A percentile compares a stretch with the other conserved stretches of the same genome.
Evolutionary conservation across 2,113 vertebrate species (phyloP).

Genomic region (Ammodytes marinus): DNA sequence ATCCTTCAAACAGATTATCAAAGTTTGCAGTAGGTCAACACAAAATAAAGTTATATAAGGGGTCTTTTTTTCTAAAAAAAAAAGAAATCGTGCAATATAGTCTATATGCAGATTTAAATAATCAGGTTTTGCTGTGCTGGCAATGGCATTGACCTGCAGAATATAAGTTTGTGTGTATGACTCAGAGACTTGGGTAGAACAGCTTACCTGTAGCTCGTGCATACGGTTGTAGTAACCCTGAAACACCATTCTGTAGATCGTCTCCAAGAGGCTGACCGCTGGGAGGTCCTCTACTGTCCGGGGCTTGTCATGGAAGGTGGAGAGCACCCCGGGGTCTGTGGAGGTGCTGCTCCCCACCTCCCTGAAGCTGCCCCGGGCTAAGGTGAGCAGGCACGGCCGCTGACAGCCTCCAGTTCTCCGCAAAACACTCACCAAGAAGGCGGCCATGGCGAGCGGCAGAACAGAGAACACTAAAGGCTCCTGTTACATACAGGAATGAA

Average conservation of each 20-base stretch:
- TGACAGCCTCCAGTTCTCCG: conserved; percentile 9
- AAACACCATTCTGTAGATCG: conserved; percentile 77
- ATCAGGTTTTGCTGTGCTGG: neutral
- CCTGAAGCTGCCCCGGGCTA: conserved; percentile 10
- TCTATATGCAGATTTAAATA: conserved; percentile 6
- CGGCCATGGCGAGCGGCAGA: conserved; percentile 60
- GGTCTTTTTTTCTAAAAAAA: neutral
- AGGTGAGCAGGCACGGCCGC: neutral
- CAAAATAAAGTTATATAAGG: neutral
- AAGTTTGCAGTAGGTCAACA: neutral
- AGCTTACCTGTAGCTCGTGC: conserved; percentile 83
- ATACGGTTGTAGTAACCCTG: conserved; percentile 75
- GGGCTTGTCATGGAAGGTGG: conserved; percentile 46
- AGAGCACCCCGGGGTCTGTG: conserved; percentile 4
- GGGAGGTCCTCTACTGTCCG: conserved; percentile 73
- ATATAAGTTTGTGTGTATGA: neutral
- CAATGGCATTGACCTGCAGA: neutral
- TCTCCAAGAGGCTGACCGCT: conserved; percentile 41
- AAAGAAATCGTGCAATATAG: neutral
- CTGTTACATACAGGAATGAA: conserved; percentile 23
- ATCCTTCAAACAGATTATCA: neutral
- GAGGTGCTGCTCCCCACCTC: neutral
- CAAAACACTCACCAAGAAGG: neutral
- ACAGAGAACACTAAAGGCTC: conserved; percentile 11
- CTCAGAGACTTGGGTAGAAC: neutral